Percentiles rank a stretch among this genome's conserved stretches.
Evolutionary conservation across 30 jellyfish, hydroid and myxozoan genomes (phyloP).

Genomic region (Rhopilema esculentum): DNA sequence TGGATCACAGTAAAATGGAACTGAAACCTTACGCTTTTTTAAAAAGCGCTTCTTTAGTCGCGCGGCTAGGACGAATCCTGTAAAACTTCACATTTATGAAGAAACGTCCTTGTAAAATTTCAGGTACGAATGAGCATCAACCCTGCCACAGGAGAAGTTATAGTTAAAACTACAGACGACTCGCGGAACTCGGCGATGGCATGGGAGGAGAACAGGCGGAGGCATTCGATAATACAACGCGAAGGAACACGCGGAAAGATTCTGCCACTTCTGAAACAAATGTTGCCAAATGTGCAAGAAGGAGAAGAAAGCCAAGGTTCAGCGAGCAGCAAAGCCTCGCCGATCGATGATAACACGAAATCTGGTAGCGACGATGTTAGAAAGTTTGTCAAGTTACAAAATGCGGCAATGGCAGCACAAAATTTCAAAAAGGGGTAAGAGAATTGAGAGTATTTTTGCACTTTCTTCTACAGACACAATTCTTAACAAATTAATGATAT

Average conservation of each 20-base stretch:
- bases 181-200: slow-evolving; percentile 43
- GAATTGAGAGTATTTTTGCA: background rate
- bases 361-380: background rate
- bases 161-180: slow-evolving; percentile 19
- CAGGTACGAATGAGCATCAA: slow-evolving; percentile 58
- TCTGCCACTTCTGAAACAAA: background rate
- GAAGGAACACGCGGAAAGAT: slow-evolving; percentile 10
- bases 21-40: too few relatives aligned
- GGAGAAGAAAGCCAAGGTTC: slow-evolving; percentile 21
- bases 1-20: too few relatives aligned
- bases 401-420: slow-evolving; percentile 16
- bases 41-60: too few relatives aligned
- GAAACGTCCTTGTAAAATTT: background rate
- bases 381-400: background rate
- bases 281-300: slow-evolving; percentile 9
- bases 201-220: slow-evolving; percentile 58
- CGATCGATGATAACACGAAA: background rate
- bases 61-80: too few relatives aligned
- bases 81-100: too few relatives aligned
- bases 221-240: slow-evolving; percentile 16
- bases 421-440: slow-evolving; percentile 4
- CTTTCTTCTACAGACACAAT: background rate
- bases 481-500: too few relatives aligned
- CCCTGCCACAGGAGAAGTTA: slow-evolving; percentile 81
- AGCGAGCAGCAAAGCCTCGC: background rate